Evolutionary conservation across 2,888 invertebrate genomes (phyloP), one percentile per base, ranked within the genome.

Genomic region (Drosophila paramelanica): DNA sequence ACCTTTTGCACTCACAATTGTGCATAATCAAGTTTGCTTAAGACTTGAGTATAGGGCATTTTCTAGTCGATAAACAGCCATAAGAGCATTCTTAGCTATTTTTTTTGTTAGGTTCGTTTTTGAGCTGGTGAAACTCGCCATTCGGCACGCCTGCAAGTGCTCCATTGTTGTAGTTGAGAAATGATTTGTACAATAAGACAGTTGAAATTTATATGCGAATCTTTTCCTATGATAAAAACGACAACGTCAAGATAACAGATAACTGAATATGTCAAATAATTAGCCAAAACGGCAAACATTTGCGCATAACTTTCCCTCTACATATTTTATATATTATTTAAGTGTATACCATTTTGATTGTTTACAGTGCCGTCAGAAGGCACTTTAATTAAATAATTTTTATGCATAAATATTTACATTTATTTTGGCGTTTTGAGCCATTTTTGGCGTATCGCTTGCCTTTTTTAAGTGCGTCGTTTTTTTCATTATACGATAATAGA

Each of bases 141-240:
- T 47, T 60, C 58, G 67, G 59, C 73, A 77, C 61, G 73, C 67
- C 77, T 46, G 66, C 77, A 74, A 79, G 60, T 79, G 75, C 11
- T 51, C 53, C 85, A 85, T 81, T 85, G 64, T 77, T 59, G 77
- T 56, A 65, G 64, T 78, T 75, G 77, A 69, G 67, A 81, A 81
- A 73, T 67, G 76, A 73, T 81, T 76, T 75, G 74, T 73, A 74
- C 80, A 80, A 72, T 62, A 72, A 64, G 66, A 73, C 68, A 65
- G 53, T 39, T 14, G 53, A 49, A 67, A 80, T 81, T 78, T 79
- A 71, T 81, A 73, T 84, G 84, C 68, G 81, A 81, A 81, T 67
- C 59, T 64, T 60, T 56, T 27, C 36, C 50, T 36, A 42, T 62
- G 68, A 81, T 77, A 77, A 81, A 60, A 59, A 50, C 59, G 38